Evolutionary conservation across 2,797 vertebrate genomes (phyloP).

Genomic region (Neomorphus geoffroyi): DNA sequence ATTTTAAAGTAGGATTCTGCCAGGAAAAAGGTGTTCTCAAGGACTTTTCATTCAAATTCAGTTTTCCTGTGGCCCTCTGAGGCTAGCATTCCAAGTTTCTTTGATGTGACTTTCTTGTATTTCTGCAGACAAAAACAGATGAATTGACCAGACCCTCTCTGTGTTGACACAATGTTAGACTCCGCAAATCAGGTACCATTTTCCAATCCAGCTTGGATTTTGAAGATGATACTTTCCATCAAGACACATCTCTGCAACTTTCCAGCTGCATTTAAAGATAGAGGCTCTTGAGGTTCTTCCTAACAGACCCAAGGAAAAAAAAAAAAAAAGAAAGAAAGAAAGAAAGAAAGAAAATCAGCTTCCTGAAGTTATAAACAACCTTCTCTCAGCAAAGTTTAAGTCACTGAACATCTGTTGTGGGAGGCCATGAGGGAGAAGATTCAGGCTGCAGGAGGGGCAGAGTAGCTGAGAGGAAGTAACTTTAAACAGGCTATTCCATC

Average conservation of each 20-base stretch:
- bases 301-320: background rate
- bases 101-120: background rate
- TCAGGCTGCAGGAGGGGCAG: background rate
- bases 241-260: background rate
- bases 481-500: conserved; percentile 10
- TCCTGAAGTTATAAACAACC: background rate
- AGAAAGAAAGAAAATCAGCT: background rate
- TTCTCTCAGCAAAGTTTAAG: conserved; percentile 18
- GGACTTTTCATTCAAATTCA: background rate
- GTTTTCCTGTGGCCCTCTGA: background rate
- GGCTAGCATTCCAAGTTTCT: background rate
- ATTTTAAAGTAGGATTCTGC: background rate
- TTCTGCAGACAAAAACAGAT: background rate
- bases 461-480: conserved; percentile 8
- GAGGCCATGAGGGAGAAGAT: background rate
- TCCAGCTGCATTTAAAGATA: background rate
- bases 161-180: background rate
- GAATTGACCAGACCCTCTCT: background rate
- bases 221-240: background rate
- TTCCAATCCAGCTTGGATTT: background rate
- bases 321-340: background rate
- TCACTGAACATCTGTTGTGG: conserved; percentile 33
- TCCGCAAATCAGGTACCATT: background rate
- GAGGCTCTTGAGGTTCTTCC: background rate
- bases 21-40: background rate